These are phyloP conservation scores for Sebastes hubbsi DNA, from an alignment of 2,797 vertebrate genomes.

Conservation along the genomic window DNA sequence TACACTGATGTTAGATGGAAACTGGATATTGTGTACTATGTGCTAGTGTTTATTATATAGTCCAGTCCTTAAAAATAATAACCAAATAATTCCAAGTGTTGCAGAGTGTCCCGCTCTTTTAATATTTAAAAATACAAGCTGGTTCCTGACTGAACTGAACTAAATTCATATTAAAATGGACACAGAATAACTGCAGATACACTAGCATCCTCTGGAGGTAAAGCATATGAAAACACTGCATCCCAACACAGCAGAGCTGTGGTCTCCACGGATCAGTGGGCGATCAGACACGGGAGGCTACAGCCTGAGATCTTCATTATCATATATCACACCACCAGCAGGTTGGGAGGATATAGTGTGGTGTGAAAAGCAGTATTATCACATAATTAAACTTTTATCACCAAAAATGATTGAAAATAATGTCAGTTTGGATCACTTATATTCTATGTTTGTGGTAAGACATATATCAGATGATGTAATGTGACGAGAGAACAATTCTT, in stretches of 20 bases:
- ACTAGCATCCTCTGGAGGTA: neutral
- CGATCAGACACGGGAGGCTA: constrained; percentile 26
- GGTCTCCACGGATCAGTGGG: constrained; percentile 30
- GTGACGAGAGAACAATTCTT: neutral
- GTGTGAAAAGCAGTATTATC: neutral
- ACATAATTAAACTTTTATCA: neutral
- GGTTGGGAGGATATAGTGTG: neutral
- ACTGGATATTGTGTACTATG: neutral
- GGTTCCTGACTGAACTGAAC: neutral
- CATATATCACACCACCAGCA: constrained; percentile 55
- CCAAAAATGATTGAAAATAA: neutral
- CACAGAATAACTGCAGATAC: neutral
- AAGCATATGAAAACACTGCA: neutral
- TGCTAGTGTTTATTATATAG: neutral
- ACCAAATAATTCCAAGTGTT: neutral
- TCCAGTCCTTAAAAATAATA: neutral
- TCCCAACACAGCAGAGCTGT: constrained; percentile 15
- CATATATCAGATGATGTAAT: neutral
- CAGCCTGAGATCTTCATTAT: constrained; percentile 59
- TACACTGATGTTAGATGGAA: neutral
- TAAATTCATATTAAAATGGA: neutral
- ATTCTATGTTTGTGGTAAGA: neutral
- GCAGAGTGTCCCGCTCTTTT: neutral
- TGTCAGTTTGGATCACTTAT: neutral
- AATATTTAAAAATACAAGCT: neutral